Evolutionary conservation across 1,140 invertebrate species (phyloP).

Genomic region (Notospermus geniculatus): DNA sequence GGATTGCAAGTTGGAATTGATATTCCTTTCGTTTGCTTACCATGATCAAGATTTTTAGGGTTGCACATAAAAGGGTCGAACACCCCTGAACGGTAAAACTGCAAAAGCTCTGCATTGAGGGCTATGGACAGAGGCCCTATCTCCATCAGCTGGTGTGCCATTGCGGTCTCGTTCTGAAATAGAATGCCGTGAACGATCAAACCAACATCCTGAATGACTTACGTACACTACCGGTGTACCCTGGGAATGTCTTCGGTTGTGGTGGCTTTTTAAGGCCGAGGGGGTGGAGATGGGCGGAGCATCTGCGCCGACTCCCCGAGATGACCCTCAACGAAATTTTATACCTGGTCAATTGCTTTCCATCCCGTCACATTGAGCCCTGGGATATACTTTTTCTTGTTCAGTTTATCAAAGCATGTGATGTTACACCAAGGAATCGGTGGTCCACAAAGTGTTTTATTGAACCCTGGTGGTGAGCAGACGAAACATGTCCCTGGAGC

Average conservation of each 20-base stretch:
- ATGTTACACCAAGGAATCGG: conserved; percentile 40
- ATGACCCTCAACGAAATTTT: no score
- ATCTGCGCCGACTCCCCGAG: not conserved
- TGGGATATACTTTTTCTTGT: conserved; percentile 39
- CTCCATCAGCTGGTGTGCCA: conserved; percentile 38
- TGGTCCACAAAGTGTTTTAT: conserved; percentile 44
- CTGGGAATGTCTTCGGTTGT: no score
- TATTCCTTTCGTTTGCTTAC: no score
- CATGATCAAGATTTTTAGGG: conserved; percentile 43
- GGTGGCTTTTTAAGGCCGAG: no score
- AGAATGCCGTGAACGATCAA: not conserved
- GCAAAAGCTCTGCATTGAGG: conserved; percentile 41
- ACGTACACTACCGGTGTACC: no score
- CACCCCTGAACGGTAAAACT: conserved; percentile 47
- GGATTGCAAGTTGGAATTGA: no score
- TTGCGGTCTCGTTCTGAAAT: conserved; percentile 41
- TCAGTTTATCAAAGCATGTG: conserved; percentile 38
- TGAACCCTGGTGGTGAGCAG: conserved; percentile 42
- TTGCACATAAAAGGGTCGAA: conserved; percentile 36
- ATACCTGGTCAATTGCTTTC: conserved; percentile 39
- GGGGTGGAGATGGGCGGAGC: no score
- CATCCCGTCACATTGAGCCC: conserved; percentile 40
- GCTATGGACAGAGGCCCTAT: conserved; percentile 47
- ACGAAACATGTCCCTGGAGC: conserved; percentile 34
- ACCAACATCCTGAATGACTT: no score